Evolutionary conservation across 2,888 invertebrate species (phyloP).

Genomic region (Protonemura montana): DNA sequence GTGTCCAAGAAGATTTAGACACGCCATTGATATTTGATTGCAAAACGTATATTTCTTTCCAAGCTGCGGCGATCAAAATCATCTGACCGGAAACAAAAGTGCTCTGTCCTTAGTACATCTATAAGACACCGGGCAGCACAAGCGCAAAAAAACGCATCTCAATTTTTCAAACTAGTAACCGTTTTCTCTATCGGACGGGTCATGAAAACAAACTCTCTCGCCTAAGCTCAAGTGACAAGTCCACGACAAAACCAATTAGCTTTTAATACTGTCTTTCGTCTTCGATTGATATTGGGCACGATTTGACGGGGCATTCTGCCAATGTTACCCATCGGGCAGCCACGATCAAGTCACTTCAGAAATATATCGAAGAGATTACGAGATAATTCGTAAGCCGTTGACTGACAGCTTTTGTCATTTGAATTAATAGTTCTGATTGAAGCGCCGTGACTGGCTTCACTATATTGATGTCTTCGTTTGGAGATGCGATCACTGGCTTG

Average conservation of each 20-base stretch:
- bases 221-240: neutral
- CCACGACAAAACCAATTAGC: neutral
- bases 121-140: neutral
- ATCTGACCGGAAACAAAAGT: neutral
- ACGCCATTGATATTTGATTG: constrained; percentile 20
- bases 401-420: constrained; percentile 34
- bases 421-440: constrained; percentile 32
- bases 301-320: neutral
- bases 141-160: neutral
- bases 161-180: neutral
- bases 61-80: neutral
- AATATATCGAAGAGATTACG: neutral
- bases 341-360: neutral
- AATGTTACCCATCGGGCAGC: neutral
- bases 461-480: neutral
- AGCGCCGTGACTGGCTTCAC: constrained; percentile 3
- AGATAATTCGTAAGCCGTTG: constrained; percentile 16
- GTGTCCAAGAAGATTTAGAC: constrained; percentile 15
- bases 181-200: neutral
- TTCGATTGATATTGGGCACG: neutral
- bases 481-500: neutral
- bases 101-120: neutral
- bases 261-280: neutral
- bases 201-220: neutral
- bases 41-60: neutral